These are phyloP conservation scores for Eristalinus sepulchralis DNA, from an alignment of 2,888 invertebrate genomes.

Conservation along the genomic window DNA sequence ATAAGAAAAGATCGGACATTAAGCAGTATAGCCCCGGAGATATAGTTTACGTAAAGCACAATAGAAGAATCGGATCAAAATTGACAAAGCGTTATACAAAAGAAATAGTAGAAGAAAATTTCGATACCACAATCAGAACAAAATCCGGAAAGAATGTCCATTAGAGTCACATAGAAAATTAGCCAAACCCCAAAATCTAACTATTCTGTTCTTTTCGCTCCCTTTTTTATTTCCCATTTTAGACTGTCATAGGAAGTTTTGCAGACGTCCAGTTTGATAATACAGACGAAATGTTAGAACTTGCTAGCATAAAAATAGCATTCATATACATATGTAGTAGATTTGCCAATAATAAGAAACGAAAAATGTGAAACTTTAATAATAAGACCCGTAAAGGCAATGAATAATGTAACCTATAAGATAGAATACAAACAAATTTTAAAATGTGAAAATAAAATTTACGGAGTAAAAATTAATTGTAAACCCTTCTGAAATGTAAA, in stretches of 20 bases:
- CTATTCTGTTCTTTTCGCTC: neutral
- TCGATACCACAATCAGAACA: neutral
- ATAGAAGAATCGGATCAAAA: constrained; percentile 40
- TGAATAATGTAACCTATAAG: neutral
- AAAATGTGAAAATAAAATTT: neutral
- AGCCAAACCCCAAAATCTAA: neutral
- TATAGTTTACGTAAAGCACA: constrained; percentile 32
- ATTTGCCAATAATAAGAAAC: neutral
- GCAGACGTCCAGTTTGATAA: neutral
- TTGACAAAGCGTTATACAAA: constrained; percentile 21
- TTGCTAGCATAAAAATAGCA: neutral
- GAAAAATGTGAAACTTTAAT: neutral
- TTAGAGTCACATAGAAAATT: neutral
- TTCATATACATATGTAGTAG: neutral
- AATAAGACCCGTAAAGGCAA: neutral
- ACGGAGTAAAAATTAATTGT: constrained; percentile 6
- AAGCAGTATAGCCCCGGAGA: constrained; percentile 35
- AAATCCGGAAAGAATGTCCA: neutral
- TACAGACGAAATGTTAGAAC: neutral
- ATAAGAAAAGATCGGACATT: constrained; percentile 36
- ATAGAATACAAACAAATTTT: neutral
- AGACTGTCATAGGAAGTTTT: neutral
- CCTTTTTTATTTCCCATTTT: no score
- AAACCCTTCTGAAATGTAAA: neutral
- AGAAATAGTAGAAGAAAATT: constrained; percentile 45